Base-by-base conservation (phyloP, 1,140 invertebrate species). In the Ceratitis capitata region DNA sequence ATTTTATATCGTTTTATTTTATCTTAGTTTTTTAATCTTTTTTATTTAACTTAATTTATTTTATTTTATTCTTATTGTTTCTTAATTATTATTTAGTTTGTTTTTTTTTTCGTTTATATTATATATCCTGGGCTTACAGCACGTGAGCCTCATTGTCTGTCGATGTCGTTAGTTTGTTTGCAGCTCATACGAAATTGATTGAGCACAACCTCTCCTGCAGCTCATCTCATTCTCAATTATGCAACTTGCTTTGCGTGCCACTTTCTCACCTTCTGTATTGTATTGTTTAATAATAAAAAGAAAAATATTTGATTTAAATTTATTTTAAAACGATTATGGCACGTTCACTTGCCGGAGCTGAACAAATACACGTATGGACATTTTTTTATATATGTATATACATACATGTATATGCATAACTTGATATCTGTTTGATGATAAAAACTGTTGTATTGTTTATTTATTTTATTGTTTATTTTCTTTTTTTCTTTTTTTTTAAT, bases 231-330 rank as follows among this genome's bases (percentile, higher is more conserved):
- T 16, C 10, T 10, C 14, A 0, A n/a, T 19, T 53, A n/a, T 53
- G 19, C 14, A 16, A 56, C n/a, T n/a, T 14, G 5, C 51, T 2
- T n/a, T n/a, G n/a, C n/a, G 2, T 6, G 5, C n/a, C 29, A 64
- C 29, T 35, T 35, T 29, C 29, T 35, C 7, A 12, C 61, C 56
- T 58, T 2, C 6, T 12, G 4, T 53, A 5, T 4, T 39, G 4
- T 29, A 69, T 12, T n/a, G 29, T 69, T 69, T 19, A 29, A 16
- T 4, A 69, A 19, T 16, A 69, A 29, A 69, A 39, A n/a, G 29
- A 4, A 69, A 69, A 69, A 69, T 69, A 69, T 69, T 69, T 69
- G 61, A 69, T 69, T 69, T 69, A 39, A 69, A 69, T 69, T 69
- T 69, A 39, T 39, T 69, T 69, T 32, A 39, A 69, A 69, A 69